These are phyloP conservation scores for Ispidina lecontei DNA, from an alignment of 2,797 vertebrate genomes.

Conservation along the genomic window DNA sequence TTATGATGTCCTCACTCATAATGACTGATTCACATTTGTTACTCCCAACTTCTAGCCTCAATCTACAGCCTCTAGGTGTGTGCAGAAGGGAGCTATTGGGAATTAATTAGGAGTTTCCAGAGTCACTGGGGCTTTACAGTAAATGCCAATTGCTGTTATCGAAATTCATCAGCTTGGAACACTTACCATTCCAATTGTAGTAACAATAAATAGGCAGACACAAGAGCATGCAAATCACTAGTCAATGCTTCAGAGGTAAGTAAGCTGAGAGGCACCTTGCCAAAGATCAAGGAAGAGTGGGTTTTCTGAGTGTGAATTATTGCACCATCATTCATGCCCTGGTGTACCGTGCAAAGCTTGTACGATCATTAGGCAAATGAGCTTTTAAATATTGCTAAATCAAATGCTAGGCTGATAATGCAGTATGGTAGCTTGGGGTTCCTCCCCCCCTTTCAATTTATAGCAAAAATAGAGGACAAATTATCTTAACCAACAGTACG, in stretches of 20 bases:
- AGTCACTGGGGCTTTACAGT: not conserved
- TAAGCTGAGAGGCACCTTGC: not conserved
- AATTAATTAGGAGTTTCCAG: not conserved
- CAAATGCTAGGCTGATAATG: not conserved
- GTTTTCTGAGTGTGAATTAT: slow-evolving; percentile 37
- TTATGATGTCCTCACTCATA: not conserved
- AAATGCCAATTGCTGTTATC: not conserved
- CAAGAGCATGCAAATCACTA: not conserved
- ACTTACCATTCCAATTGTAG: not conserved
- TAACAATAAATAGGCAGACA: not conserved
- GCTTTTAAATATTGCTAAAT: slow-evolving; percentile 22
- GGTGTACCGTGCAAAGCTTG: not conserved
- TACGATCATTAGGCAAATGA: slow-evolving; percentile 8
- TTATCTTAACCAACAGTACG: not conserved
- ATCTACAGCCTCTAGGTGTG: not conserved
- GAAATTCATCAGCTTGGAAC: not conserved
- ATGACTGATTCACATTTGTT: not conserved
- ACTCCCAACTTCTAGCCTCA: not conserved
- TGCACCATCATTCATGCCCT: slow-evolving; percentile 9
- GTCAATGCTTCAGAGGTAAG: slow-evolving; percentile 8
- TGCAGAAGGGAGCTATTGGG: not conserved
- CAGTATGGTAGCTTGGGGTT: not conserved
- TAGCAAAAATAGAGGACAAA: slow-evolving; percentile 7
- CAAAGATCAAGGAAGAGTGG: slow-evolving; percentile 19
- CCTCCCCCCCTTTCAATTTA: not conserved